Conservation (phyloP, 1,140 invertebrate species). For the Scylla paramamosain region DNA sequence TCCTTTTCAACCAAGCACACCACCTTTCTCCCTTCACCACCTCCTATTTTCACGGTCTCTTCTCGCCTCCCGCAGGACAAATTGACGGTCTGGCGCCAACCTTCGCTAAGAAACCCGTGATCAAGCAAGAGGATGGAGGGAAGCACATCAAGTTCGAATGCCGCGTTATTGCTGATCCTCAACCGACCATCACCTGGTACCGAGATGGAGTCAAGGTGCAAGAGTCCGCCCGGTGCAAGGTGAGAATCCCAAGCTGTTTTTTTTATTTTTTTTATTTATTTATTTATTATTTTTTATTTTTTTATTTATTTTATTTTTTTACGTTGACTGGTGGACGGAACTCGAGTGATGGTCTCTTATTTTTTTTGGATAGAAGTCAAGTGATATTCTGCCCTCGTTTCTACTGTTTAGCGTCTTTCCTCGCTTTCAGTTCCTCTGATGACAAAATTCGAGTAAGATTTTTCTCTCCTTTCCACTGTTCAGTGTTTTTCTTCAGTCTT, state of each 20-base stretch:
- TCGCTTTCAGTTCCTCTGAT: no score
- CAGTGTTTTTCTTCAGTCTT: no score
- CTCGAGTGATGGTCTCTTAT: no score
- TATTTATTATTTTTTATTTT: background rate
- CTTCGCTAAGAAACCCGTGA: slow-evolving; percentile 97
- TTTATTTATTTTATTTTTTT: background rate
- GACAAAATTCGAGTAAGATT: no score
- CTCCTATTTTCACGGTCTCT: background rate
- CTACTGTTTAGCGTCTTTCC: no score
- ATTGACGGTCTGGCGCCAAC: slow-evolving; percentile 98
- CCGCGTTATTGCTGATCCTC: slow-evolving; percentile 95
- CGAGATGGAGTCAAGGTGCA: slow-evolving; percentile 90
- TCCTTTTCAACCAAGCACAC: background rate
- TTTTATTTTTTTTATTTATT: background rate
- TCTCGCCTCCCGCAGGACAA: slow-evolving; percentile 86
- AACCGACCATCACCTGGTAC: slow-evolving; percentile 94
- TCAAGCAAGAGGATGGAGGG: slow-evolving; percentile 97
- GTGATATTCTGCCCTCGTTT: no score
- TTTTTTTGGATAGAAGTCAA: no score
- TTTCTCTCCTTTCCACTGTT: no score
- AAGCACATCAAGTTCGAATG: slow-evolving; percentile 97
- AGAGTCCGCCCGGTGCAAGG: slow-evolving; percentile 90
- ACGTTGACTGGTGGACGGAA: background rate
- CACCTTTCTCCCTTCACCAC: background rate
- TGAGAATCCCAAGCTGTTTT: slow-evolving; percentile 79